These are phyloP conservation scores for Podargus strigoides DNA, from an alignment of 2,797 vertebrate species.

Conservation along the genomic window DNA sequence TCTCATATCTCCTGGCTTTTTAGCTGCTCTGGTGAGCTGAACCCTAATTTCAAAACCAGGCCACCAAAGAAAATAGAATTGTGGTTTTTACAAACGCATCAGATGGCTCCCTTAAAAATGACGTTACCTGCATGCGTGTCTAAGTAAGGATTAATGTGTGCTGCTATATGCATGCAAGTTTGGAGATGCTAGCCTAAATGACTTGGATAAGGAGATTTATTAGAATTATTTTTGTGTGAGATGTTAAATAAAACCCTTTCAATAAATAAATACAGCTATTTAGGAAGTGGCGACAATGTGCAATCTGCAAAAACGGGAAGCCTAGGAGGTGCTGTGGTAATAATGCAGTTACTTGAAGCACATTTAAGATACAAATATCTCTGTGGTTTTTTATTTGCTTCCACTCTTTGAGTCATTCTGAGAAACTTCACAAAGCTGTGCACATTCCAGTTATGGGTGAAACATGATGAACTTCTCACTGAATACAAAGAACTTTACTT, in stretches of 20 bases:
- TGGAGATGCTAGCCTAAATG: background rate
- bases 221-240: constrained; percentile 27
- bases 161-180: background rate
- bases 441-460: constrained; percentile 64
- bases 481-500: background rate
- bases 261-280: constrained; percentile 83
- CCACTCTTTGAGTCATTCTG: constrained; percentile 73
- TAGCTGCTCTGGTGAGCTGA: background rate
- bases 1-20: background rate
- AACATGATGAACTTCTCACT: background rate
- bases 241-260: constrained; percentile 66
- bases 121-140: background rate
- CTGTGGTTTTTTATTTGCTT: constrained; percentile 82
- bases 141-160: background rate
- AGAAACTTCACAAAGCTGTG: constrained; percentile 72
- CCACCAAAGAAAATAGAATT: background rate
- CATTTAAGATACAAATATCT: constrained; percentile 83
- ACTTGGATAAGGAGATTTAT: constrained; percentile 6
- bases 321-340: constrained; percentile 83
- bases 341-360: constrained; percentile 91
- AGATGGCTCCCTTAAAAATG: background rate
- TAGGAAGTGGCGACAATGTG: constrained; percentile 93
- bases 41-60: background rate
- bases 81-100: background rate
- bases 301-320: constrained; percentile 89